Base-by-base conservation (phyloP, 2,113 vertebrate species). In the Saimiri boliviensis region DNA sequence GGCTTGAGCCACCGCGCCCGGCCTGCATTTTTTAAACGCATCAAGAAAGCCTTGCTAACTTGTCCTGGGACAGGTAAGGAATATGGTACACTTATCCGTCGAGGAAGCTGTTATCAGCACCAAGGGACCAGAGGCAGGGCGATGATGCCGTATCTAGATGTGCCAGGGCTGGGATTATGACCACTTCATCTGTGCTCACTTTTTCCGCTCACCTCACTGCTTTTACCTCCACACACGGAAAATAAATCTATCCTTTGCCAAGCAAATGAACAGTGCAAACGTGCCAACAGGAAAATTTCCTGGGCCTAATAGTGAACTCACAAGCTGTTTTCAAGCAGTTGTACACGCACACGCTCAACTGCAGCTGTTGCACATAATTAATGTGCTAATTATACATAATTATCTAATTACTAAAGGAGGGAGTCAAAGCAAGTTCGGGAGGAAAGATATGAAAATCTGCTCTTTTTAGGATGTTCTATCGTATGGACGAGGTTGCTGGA, bases 381-480 rank as follows among this genome's bases (percentile, higher is more conserved):
- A 97, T 97, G 97, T 94, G 87, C 93, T 97, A 95, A 98, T 98
- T 97, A 97, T 82, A 95, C 96, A 96, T 95, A 97, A 98, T 96
- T 97, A 97, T 95, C 94, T 95, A 94, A 97, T 97, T 97, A 96
- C 97, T 95, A 94, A 98, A 96, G 82, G 87, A 97, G 86, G 42
- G 84, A 95, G 74, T 94, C 85, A 94, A 79, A 87, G 89, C 84
- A 93, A 97, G 84, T 68, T 27, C 40, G 49, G n/a, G 47, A 68
- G 70, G 81, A 94, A 95, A 96, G 86, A 74, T 56, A 95, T 17
- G 86, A 71, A 77, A 93, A 90, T 87, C 25, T 30, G 56, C 58
- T 93, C 58, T 73, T 90, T 95, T 63, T 47, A 81, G 52, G 89
- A 81, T 19, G 47, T 42, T 58, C 68, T 71, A 21, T 8, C 68